Evolutionary conservation across 1,140 invertebrate genomes (phyloP).

Genomic region (Cryptotermes secundus): DNA sequence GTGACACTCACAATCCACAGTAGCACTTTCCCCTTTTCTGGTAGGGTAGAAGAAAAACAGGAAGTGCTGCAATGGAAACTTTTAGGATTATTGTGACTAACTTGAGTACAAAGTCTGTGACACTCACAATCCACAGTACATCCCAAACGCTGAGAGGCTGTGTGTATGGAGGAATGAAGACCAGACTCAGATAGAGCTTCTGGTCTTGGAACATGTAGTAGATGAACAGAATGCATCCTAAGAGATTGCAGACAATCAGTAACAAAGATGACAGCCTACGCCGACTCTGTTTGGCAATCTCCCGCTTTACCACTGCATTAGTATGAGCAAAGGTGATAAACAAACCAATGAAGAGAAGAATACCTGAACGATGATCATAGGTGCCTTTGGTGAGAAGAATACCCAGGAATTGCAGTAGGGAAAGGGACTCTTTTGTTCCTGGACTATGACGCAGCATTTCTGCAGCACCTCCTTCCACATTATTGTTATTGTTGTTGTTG

Average conservation of each 20-base stretch:
- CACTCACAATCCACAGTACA: slow-evolving; percentile 78
- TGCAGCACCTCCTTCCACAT: slow-evolving; percentile 35
- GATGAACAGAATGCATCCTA: slow-evolving; percentile 65
- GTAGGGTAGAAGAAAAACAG: slow-evolving; percentile 66
- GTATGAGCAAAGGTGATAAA: slow-evolving; percentile 75
- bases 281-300: slow-evolving; percentile 75
- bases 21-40: slow-evolving; percentile 82
- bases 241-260: slow-evolving; percentile 66
- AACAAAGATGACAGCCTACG: slow-evolving; percentile 61
- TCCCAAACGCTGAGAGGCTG: slow-evolving; percentile 69
- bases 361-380: slow-evolving; percentile 74
- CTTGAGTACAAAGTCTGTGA: slow-evolving; percentile 85
- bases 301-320: slow-evolving; percentile 74
- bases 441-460: slow-evolving; percentile 55
- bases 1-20: slow-evolving; percentile 83
- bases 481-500: slow-evolving; percentile 31
- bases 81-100: slow-evolving; percentile 80
- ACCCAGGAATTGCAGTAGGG: slow-evolving; percentile 66
- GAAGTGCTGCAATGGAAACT: slow-evolving; percentile 72
- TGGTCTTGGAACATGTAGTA: slow-evolving; percentile 61
- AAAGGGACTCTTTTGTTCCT: slow-evolving; percentile 59
- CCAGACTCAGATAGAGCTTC: slow-evolving; percentile 55
- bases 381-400: slow-evolving; percentile 78
- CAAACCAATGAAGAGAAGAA: slow-evolving; percentile 65
- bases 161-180: slow-evolving; percentile 62